Evolutionary conservation across 2,888 invertebrate species (phyloP), one percentile per base, ranked within the genome.

Genomic region (Polydrusus cervinus): DNA sequence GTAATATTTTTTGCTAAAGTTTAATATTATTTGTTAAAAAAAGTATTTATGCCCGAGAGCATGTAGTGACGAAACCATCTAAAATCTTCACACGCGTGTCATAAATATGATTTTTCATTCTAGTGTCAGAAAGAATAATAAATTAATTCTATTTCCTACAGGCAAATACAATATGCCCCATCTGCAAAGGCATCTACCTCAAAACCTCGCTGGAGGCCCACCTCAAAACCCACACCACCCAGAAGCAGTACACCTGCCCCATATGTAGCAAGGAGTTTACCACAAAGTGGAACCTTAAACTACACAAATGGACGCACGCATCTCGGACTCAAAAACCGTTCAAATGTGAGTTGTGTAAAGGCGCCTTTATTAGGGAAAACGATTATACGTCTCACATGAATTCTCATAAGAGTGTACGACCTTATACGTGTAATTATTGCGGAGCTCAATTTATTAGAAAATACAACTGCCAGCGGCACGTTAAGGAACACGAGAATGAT

Each of bases 231-330:
- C 96, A 96, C 88, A 91, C 91, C 80, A 92, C 94, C 78, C 90
- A 92, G 85, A 90, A 92, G 70, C 94, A 95, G n/a, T 93, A 91
- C 88, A 89, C 91, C 75, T 97, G 97, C 87, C 89, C 92, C 68
- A 92, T 96, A 69, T 96, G 97, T 88, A 94, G 92, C 84, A 96
- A 95, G 85, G 90, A 92, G 38, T 96, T 96, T 88, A 93, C 94
- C 80, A 96, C 96, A 80, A 95, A 95, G 86, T 96, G 96, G 94
- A 96, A 96, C 88, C 89, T 96, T 66, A 95, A 95, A 85, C 90
- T 95, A 80, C 96, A 97, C 88, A 92, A 93, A 79, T 96, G 96
- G 96, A 95, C 95, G 65, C 96, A 97, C 88, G 93, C 93, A 71
- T 93, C 93, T 66, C 92, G 95, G 77, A 93, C 93, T 14, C 91